A percentile compares a stretch with the other conserved stretches of the same genome.
phyloP scores from a whole-genome alignment of 2,888 invertebrate species.

The Caenorhabditis afra region DNA sequence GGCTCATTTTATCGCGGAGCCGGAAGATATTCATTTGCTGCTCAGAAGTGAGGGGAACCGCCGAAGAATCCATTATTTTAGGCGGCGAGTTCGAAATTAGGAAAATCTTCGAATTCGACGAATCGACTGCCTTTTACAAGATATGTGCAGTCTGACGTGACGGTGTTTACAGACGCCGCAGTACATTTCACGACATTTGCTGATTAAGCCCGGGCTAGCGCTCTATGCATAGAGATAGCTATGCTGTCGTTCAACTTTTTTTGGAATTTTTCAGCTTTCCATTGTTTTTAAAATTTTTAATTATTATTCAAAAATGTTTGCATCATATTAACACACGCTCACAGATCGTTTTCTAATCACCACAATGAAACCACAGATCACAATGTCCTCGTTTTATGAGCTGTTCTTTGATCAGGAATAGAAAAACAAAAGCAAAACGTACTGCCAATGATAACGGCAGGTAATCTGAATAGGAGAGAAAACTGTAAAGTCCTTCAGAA shows the following conservation, averaged over 20 bases:
- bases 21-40: conserved; percentile 58
- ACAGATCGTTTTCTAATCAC: no score
- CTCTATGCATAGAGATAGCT: not conserved
- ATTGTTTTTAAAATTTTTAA: conserved; percentile 4
- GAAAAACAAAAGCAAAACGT: not conserved
- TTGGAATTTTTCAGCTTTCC: not conserved
- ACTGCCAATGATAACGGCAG: no score
- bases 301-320: not conserved
- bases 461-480: not conserved
- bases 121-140: not conserved
- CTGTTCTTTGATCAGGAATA: not conserved
- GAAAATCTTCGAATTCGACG: not conserved
- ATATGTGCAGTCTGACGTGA: conserved; percentile 17
- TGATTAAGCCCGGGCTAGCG: conserved; percentile 18
- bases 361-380: no score
- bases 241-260: not conserved
- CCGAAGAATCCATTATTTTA: not conserved
- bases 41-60: conserved; percentile 48
- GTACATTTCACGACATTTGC: conserved; percentile 6
- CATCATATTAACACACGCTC: not conserved
- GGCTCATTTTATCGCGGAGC: conserved; percentile 53
- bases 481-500: not conserved
- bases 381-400: not conserved
- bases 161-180: conserved; percentile 15
- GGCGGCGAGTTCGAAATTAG: not conserved